phyloP scores from a whole-genome alignment of 2,888 invertebrate species.

The Amphipoea lucens region DNA sequence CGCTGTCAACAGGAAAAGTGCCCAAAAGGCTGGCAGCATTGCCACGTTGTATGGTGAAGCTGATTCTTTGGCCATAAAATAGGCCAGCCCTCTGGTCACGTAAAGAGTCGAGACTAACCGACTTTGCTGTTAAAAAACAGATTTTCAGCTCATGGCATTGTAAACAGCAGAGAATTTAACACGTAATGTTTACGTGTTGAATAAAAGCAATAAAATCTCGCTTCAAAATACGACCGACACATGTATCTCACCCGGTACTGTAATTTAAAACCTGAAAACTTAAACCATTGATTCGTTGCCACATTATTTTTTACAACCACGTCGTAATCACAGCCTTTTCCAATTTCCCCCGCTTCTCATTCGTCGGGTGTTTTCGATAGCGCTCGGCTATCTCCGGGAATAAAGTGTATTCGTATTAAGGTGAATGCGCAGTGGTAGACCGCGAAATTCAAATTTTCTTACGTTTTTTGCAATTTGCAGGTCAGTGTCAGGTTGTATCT shows the following conservation, averaged over 20 bases:
- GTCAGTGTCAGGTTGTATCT: too few relatives aligned
- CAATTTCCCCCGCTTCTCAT: conserved; percentile 46
- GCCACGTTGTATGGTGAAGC: neutral
- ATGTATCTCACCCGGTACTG: conserved; percentile 34
- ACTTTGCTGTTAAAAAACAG: neutral
- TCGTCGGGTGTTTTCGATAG: conserved; percentile 36
- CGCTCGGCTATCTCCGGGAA: conserved; percentile 42
- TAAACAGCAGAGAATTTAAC: conserved; percentile 24
- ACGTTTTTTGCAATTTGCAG: too few relatives aligned
- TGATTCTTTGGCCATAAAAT: neutral
- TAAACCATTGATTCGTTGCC: conserved; percentile 67
- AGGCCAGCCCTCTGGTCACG: neutral
- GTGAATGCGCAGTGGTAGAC: too few relatives aligned
- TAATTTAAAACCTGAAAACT: conserved; percentile 64
- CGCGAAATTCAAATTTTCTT: too few relatives aligned
- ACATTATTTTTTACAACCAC: conserved; percentile 71
- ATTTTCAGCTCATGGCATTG: neutral
- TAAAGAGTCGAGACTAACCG: neutral
- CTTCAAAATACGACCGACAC: conserved; percentile 15
- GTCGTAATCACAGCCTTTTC: conserved; percentile 65
- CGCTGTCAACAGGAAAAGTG: neutral
- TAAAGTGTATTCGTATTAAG: conserved; percentile 42
- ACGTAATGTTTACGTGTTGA: conserved; percentile 4
- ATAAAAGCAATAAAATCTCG: conserved; percentile 27
- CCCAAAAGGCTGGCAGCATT: neutral